Conservation (phyloP, 2,113 vertebrate genomes). For the Diphyllodes magnificus region DNA sequence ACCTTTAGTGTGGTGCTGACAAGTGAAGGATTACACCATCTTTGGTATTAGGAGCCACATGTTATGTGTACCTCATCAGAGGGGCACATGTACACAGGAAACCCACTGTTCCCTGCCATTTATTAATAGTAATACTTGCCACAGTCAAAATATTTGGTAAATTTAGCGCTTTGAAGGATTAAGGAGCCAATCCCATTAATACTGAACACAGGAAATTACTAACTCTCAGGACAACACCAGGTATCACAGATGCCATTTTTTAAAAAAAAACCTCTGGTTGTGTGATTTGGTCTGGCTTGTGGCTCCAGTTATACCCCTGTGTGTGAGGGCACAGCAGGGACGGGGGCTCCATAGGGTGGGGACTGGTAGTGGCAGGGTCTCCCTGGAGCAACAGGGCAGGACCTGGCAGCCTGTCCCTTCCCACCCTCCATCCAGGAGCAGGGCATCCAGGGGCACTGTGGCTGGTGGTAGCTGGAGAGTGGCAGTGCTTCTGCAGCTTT, state of each 20-base stretch:
- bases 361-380: accelerated
- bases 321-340: not conserved
- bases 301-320: not conserved
- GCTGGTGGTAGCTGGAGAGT: not conserved
- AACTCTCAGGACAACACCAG: not conserved
- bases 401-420: not conserved
- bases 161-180: slow-evolving; percentile 55
- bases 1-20: slow-evolving; percentile 58
- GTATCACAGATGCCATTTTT: not conserved
- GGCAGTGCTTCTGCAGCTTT: not conserved
- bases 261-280: not conserved
- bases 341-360: accelerated
- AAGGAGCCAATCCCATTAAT: slow-evolving; percentile 52
- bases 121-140: slow-evolving; percentile 47
- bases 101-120: slow-evolving; percentile 46
- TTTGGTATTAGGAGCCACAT: slow-evolving; percentile 43
- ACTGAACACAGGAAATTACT: slow-evolving; percentile 43
- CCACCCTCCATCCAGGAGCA: not conserved
- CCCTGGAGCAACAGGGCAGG: not conserved
- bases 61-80: slow-evolving; percentile 54
- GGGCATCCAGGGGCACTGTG: accelerated
- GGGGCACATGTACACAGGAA: slow-evolving; percentile 47
- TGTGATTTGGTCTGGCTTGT: not conserved
- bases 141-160: slow-evolving; percentile 55
- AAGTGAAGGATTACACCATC: slow-evolving; percentile 62